Percentiles rank a stretch among this genome's conserved stretches.
Evolutionary conservation across 1,140 invertebrate species (phyloP).

Genomic region (Halesus radiatus): DNA sequence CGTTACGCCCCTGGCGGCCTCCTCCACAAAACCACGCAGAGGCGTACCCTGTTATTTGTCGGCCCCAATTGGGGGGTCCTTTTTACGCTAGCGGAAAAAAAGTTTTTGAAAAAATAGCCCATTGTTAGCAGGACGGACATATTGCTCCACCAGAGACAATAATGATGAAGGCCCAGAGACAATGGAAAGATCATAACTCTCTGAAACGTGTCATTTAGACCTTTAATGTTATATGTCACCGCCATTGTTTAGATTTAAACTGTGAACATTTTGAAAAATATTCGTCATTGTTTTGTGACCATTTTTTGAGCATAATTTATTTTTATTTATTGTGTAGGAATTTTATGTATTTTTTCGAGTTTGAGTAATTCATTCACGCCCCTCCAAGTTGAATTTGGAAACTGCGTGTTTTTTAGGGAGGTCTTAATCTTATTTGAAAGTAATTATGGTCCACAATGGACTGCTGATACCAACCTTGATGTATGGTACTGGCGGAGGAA

Average conservation of each 20-base stretch:
- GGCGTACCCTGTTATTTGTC: slow-evolving; percentile 8
- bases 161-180: not conserved
- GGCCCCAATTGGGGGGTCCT: not conserved
- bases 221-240: not conserved
- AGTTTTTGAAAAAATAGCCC: slow-evolving; percentile 1
- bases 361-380: no score
- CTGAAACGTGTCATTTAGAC: not conserved
- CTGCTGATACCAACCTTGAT: no score
- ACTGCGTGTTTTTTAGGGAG: no score
- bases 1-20: not conserved
- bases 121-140: not conserved
- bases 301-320: no score
- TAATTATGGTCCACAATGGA: no score
- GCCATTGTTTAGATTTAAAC: not conserved
- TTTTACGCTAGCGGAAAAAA: not conserved
- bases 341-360: no score
- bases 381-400: no score
- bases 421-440: no score
- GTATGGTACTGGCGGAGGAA: no score
- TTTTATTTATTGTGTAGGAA: no score
- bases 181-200: slow-evolving; percentile 1
- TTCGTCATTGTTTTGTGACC: no score
- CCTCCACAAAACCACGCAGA: not conserved
- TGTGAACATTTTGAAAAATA: not conserved
- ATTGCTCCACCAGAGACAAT: not conserved